These are phyloP conservation scores for Aphaenogaster rudis DNA, from an alignment of 1,140 invertebrate species.

Conservation along the genomic window DNA sequence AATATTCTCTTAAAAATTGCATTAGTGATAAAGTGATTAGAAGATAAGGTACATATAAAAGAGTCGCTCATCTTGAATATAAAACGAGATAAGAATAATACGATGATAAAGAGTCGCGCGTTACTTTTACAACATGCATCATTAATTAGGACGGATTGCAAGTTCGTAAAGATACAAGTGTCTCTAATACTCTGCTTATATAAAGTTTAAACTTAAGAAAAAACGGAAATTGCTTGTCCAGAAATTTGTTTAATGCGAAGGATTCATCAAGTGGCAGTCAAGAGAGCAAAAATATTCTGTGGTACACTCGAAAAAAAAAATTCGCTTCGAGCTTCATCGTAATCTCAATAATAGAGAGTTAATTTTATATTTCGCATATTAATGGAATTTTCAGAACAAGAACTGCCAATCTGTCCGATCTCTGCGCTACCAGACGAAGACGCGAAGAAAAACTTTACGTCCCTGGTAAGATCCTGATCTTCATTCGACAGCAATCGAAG, in stretches of 20 bases:
- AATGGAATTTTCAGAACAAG: slow-evolving; percentile 49
- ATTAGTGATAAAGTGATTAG: slow-evolving; percentile 22
- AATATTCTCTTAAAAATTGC: neutral
- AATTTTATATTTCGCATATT: neutral
- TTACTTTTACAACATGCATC: neutral
- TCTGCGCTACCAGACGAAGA: slow-evolving; percentile 91
- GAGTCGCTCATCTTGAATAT: slow-evolving; percentile 1
- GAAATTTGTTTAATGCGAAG: neutral
- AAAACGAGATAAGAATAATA: slow-evolving; percentile 39
- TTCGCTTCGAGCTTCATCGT: neutral
- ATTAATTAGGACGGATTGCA: slow-evolving; percentile 35
- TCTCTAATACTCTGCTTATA: neutral
- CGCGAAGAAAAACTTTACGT: slow-evolving; percentile 89
- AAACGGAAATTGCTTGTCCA: neutral
- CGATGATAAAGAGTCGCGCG: neutral
- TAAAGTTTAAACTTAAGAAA: slow-evolving; percentile 9
- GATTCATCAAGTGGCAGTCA: neutral
- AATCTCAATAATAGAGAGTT: neutral
- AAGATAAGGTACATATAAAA: slow-evolving; percentile 14
- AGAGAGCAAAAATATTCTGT: neutral
- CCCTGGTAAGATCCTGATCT: slow-evolving; percentile 90
- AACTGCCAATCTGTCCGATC: neutral
- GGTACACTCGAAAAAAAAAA: neutral
- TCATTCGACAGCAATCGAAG: neutral
- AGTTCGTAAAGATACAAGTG: slow-evolving; percentile 21